phyloP scores from a whole-genome alignment of 2,888 invertebrate genomes.

The Nineta flava region DNA sequence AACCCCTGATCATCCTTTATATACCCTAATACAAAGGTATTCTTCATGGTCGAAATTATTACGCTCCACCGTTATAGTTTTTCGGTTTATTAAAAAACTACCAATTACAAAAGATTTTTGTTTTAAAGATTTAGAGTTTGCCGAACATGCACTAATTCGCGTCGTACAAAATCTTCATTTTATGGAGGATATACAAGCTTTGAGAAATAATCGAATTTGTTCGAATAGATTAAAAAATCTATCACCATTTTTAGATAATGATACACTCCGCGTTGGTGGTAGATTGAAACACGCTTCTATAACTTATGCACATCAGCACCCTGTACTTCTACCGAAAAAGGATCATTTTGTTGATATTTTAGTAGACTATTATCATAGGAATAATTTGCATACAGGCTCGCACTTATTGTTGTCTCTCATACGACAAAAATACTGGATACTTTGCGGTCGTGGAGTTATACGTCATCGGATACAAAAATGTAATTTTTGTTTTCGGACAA shows the following conservation, averaged over 20 bases:
- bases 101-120: not conserved
- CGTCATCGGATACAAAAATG: too few relatives aligned
- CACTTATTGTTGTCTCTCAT: slow-evolving; percentile 11
- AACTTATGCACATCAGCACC: slow-evolving; percentile 7
- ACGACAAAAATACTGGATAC: slow-evolving; percentile 14
- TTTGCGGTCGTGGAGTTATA: slow-evolving; percentile 9
- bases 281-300: slow-evolving; percentile 7
- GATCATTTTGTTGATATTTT: slow-evolving; percentile 9
- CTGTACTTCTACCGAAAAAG: slow-evolving; percentile 6
- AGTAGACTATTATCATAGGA: slow-evolving; percentile 11
- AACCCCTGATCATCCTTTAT: not conserved
- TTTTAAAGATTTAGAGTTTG: slow-evolving; percentile 4
- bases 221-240: slow-evolving; percentile 9
- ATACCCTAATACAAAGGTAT: not conserved
- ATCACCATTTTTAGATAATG: slow-evolving; percentile 9
- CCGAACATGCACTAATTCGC: slow-evolving; percentile 2
- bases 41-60: not conserved
- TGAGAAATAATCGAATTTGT: slow-evolving; percentile 1
- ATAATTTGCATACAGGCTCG: slow-evolving; percentile 12
- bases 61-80: not conserved
- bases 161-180: slow-evolving; percentile 6
- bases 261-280: slow-evolving; percentile 9
- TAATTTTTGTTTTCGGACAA: too few relatives aligned
- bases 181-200: slow-evolving; percentile 1
- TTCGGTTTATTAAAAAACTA: not conserved